phyloP scores from a whole-genome alignment of 2,797 vertebrate species.

The Poeciliopsis turneri region DNA sequence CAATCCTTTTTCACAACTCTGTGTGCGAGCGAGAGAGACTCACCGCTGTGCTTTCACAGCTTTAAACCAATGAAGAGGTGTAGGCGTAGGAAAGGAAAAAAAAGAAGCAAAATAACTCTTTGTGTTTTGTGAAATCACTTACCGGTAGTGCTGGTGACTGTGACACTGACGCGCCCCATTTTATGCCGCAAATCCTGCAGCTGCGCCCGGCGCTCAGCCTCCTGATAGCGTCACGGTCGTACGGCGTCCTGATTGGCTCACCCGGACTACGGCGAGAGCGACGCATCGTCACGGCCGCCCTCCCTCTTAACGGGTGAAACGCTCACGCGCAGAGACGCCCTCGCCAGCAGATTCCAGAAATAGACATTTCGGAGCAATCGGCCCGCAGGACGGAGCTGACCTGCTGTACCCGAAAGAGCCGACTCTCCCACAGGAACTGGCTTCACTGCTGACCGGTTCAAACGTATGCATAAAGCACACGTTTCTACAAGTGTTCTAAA shows the following conservation, averaged over 20 bases:
- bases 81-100: neutral
- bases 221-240: neutral
- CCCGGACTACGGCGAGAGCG: neutral
- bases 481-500: neutral
- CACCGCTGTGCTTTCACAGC: neutral
- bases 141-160: neutral
- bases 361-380: conserved; percentile 49
- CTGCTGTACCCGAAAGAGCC: conserved; percentile 10
- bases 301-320: neutral
- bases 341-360: conserved; percentile 36
- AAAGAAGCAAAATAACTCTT: neutral
- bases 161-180: neutral
- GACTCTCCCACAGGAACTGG: neutral
- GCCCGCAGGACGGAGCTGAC: conserved; percentile 57
- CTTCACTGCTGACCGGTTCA: conserved; percentile 1
- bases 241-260: neutral
- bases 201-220: neutral
- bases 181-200: neutral
- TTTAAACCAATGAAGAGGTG: neutral
- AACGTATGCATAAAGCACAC: conserved; percentile 1
- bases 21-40: neutral
- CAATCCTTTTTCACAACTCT: neutral
- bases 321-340: neutral
- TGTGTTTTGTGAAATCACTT: neutral
- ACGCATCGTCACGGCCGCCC: neutral